Evolutionary conservation across 2,797 vertebrate genomes (phyloP).

Genomic region (Phylloscopus collybita): DNA sequence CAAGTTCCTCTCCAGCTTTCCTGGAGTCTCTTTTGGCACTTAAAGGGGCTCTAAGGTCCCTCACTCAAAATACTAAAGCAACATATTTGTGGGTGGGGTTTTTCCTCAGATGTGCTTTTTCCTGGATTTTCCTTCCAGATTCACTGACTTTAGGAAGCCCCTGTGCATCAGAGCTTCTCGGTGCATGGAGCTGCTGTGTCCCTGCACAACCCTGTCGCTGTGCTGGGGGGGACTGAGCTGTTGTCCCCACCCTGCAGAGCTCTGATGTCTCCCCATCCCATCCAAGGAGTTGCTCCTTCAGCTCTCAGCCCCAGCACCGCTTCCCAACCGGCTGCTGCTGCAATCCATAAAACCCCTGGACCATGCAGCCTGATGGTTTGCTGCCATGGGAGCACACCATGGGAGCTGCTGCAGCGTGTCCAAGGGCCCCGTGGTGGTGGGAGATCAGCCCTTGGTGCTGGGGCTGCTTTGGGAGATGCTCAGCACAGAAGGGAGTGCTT

Average conservation of each 20-base stretch:
- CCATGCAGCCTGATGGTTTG: not conserved
- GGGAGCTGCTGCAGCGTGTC: not conserved
- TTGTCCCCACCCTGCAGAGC: not conserved
- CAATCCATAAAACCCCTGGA: not conserved
- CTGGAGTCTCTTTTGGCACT: not conserved
- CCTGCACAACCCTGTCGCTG: rapidly evolving
- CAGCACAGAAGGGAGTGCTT: rapidly evolving
- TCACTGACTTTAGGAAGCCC: not conserved
- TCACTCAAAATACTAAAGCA: not conserved
- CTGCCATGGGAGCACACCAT: not conserved
- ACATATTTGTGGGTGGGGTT: rapidly evolving
- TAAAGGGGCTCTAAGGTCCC: not conserved
- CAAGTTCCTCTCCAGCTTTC: not conserved
- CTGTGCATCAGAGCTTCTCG: rapidly evolving
- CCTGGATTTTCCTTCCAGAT: not conserved
- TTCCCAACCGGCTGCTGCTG: not conserved
- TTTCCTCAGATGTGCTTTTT: not conserved
- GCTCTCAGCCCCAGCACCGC: not conserved
- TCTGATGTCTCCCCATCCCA: not conserved
- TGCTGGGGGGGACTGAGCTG: not conserved
- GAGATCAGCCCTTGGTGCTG: not conserved
- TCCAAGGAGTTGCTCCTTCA: not conserved
- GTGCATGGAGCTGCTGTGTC: rapidly evolving
- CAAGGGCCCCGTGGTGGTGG: rapidly evolving
- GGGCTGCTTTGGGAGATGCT: not conserved